Base-by-base conservation (phyloP, 2,113 vertebrate genomes). In the Cheirogaleus medius region DNA sequence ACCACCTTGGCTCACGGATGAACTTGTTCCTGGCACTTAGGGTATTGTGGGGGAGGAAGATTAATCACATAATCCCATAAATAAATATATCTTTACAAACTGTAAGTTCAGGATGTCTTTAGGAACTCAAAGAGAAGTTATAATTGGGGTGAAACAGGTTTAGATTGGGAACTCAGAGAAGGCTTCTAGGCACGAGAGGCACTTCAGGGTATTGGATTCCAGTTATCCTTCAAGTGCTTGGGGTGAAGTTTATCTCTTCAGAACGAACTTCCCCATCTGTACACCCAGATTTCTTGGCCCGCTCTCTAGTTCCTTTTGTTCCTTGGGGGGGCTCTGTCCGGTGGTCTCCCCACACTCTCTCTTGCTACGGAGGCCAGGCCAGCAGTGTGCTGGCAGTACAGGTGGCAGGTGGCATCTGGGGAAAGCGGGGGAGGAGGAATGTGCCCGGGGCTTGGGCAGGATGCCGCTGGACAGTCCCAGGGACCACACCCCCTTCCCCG, bases 41-140 rank as follows among this genome's bases (percentile, higher is more conserved):
- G 4, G 37, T 87, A 56, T 42, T 94, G 83, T 96, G 83, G 74
- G 56, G 89, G 63, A 96, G 95, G 92, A 93, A 52, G 49, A 83
- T 95, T 97, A 89, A 97, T 94, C 89, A 8, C 68, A 23, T 97
- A 97, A 97, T 97, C 96, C 91, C 82, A 25, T 97, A 91, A 96
- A 93, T 95, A 97, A 97, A 96, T 95, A 97, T 17, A 42, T 93
- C 68, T 84, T 95, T 91, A 74, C 49, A 86, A 82, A 86, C 37
- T 15, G 37, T 52, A 69, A 94, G 3, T 64, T 76, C 49, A 64
- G 86, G 68, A 29, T 91, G 78, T 91, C 90, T 82, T 63, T n/a
- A 80, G 95, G 95, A 90, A 69, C 95, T 64, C 68, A 49, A 73
- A 80, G 68, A 86, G 91, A 89, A 91, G 83, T 56, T 90, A 32